Conservation (phyloP, 2,888 invertebrate genomes). For the Boloria selene region DNA sequence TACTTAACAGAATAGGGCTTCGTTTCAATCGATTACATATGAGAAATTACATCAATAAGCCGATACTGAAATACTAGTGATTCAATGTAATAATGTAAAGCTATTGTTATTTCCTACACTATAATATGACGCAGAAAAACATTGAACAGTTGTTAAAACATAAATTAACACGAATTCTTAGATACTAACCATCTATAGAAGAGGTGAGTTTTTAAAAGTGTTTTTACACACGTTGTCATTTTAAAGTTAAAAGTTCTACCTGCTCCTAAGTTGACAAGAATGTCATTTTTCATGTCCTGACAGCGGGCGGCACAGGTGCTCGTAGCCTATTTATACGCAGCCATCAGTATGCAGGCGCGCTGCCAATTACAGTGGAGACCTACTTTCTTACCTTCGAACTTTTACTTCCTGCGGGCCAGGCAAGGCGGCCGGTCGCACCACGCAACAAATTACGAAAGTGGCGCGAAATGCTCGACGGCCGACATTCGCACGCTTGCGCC, state of each 20-base stretch:
- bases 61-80: constrained; percentile 17
- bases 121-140: neutral
- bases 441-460: constrained; percentile 82
- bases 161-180: neutral
- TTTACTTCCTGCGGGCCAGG: constrained; percentile 82
- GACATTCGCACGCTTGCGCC: constrained; percentile 80
- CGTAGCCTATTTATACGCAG: constrained; percentile 67
- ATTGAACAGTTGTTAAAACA: neutral
- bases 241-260: constrained; percentile 9
- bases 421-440: constrained; percentile 77
- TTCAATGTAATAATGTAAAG: constrained; percentile 12
- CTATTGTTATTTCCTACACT: neutral
- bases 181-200: constrained; percentile 4
- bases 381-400: constrained; percentile 83
- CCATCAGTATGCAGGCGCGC: constrained; percentile 79
- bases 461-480: constrained; percentile 82
- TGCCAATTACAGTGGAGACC: constrained; percentile 81
- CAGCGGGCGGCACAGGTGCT: constrained; percentile 54
- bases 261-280: constrained; percentile 27
- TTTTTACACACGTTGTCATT: neutral
- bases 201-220: constrained; percentile 2
- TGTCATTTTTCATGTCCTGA: constrained; percentile 46
- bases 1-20: constrained; percentile 39
- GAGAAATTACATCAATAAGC: constrained; percentile 31
- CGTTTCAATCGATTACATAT: constrained; percentile 35